Conservation (phyloP, 2,113 vertebrate species). For the Bos taurus region DNA sequence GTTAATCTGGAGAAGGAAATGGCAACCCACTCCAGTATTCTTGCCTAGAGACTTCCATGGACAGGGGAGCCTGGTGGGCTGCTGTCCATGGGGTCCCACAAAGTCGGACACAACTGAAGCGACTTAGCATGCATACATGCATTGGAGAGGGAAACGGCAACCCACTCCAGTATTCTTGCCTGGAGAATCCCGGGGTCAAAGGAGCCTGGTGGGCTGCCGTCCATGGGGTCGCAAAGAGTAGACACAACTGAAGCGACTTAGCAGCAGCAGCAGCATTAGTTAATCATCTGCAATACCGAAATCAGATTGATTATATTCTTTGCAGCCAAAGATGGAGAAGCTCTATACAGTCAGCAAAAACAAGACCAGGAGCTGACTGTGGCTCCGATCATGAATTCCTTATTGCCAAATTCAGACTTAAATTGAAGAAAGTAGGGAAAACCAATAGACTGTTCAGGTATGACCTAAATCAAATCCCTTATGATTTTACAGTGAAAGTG, state of each 20-base stretch:
- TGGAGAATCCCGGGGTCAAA: not conserved
- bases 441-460: not conserved
- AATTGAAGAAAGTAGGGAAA: not conserved
- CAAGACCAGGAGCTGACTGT: not conserved
- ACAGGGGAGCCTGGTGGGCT: not conserved
- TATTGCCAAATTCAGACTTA: not conserved
- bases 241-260: not conserved
- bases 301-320: not conserved
- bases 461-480: not conserved
- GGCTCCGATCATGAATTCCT: not conserved
- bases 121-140: not conserved
- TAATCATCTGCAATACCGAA: not conserved
- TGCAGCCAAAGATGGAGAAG: not conserved
- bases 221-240: not conserved
- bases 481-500: not conserved
- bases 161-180: not conserved
- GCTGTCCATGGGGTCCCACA: not conserved
- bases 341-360: not conserved
- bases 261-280: not conserved
- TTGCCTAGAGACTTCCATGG: not conserved
- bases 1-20: not conserved
- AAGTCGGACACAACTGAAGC: not conserved
- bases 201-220: not conserved
- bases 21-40: not conserved
- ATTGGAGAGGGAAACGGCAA: not conserved